Percentiles rank a stretch among this genome's conserved stretches.
Conservation (phyloP, 2,888 invertebrate genomes). For the Spisula solida region DNA sequence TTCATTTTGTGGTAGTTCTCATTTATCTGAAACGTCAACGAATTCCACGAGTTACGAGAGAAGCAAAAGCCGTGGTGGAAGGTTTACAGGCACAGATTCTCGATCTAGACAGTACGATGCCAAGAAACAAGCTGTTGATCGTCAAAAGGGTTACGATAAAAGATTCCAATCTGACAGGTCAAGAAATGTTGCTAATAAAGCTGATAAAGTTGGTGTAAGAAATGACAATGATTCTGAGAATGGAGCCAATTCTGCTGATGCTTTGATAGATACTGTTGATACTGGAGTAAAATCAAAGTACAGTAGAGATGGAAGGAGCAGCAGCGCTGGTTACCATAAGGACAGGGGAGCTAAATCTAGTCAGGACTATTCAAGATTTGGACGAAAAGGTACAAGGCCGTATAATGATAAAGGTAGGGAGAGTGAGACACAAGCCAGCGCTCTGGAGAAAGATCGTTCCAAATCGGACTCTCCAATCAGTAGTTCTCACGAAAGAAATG, state of each 20-base stretch:
- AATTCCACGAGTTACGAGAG: slow-evolving; percentile 32
- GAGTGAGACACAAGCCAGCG: background rate
- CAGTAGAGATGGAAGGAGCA: slow-evolving; percentile 30
- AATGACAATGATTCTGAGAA: background rate
- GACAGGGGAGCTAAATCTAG: slow-evolving; percentile 21
- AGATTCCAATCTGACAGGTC: slow-evolving; percentile 2
- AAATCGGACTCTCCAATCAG: background rate
- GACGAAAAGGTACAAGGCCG: background rate
- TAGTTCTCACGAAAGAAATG: background rate
- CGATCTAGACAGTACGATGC: slow-evolving; percentile 53
- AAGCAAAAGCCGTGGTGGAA: slow-evolving; percentile 44
- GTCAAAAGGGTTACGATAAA: slow-evolving; percentile 42
- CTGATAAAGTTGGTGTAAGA: background rate
- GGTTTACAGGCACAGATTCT: slow-evolving; percentile 61
- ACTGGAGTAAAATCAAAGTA: slow-evolving; percentile 34
- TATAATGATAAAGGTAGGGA: background rate
- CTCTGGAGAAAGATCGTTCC: background rate
- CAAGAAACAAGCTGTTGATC: slow-evolving; percentile 29
- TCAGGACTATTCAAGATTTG: slow-evolving; percentile 27
- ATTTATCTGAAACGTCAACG: background rate
- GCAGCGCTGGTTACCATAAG: background rate
- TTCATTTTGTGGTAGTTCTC: background rate
- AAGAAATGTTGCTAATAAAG: background rate
- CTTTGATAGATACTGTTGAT: background rate
- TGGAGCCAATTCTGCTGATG: background rate